Evolutionary conservation across 2,888 invertebrate species (phyloP).

Genomic region (Drosophila melanosoma): DNA sequence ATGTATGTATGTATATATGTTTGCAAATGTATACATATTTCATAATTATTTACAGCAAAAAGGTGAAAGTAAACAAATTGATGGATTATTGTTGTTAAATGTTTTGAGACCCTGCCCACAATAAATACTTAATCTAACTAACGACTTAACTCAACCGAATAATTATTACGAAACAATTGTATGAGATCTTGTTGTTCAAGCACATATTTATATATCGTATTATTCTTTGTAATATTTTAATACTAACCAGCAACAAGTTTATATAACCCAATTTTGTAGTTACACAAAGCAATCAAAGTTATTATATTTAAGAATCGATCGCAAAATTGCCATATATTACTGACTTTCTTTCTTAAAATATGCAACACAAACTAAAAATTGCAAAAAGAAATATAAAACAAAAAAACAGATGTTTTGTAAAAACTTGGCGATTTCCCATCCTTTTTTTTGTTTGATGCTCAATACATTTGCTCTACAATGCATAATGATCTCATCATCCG

Average conservation of each 20-base stretch:
- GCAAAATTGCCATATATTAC: slow-evolving; percentile 67
- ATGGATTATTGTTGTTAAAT: slow-evolving; percentile 77
- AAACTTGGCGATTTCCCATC: slow-evolving; percentile 24
- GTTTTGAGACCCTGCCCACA: slow-evolving; percentile 50
- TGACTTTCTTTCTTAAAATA: slow-evolving; percentile 66
- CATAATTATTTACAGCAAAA: slow-evolving; percentile 69
- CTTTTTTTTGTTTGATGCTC: slow-evolving; percentile 48
- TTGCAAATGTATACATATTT: slow-evolving; percentile 50
- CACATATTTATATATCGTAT: slow-evolving; percentile 36
- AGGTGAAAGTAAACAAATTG: slow-evolving; percentile 83
- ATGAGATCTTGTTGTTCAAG: slow-evolving; percentile 23
- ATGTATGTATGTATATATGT: slow-evolving; percentile 41
- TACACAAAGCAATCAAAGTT: slow-evolving; percentile 24
- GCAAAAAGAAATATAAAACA: slow-evolving; percentile 25
- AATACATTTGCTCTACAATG: slow-evolving; percentile 66
- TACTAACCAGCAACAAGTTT: slow-evolving; percentile 42
- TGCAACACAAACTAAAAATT: slow-evolving; percentile 22
- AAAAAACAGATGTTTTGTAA: slow-evolving; percentile 33
- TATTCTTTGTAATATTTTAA: slow-evolving; percentile 39
- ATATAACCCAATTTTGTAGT: slow-evolving; percentile 35
- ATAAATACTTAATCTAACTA: slow-evolving; percentile 32
- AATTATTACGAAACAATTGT: slow-evolving; percentile 16
- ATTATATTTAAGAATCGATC: slow-evolving; percentile 59
- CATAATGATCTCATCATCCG: slow-evolving; percentile 85
- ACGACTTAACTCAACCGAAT: slow-evolving; percentile 28